Evolutionary conservation across 2,113 vertebrate genomes (phyloP).

Genomic region (Martes martes): DNA sequence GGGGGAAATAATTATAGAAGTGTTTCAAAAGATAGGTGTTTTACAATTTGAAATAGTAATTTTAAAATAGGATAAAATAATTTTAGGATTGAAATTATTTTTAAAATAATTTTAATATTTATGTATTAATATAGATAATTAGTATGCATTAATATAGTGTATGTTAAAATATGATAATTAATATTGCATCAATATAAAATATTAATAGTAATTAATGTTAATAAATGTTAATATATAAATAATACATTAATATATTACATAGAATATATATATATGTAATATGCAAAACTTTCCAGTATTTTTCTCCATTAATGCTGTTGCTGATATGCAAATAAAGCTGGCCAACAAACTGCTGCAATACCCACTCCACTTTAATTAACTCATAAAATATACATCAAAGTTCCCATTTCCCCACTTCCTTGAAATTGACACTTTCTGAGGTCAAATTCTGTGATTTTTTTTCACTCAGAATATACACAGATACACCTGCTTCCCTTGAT

Average conservation of each 20-base stretch:
- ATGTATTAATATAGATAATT: neutral
- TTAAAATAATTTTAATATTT: neutral
- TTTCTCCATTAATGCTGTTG: slow-evolving; percentile 5
- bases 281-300: neutral
- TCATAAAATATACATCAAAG: neutral
- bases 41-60: neutral
- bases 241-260: neutral
- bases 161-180: neutral
- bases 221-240: neutral
- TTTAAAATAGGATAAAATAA: neutral
- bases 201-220: neutral
- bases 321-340: neutral
- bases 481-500: neutral
- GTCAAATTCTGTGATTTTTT: neutral
- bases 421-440: neutral
- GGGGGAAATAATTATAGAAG: neutral
- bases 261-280: neutral
- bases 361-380: neutral
- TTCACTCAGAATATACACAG: neutral
- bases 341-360: neutral
- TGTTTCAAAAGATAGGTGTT: neutral
- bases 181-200: neutral
- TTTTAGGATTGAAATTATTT: neutral
- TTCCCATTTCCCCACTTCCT: neutral
- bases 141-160: neutral